These are phyloP conservation scores for Procavia capensis DNA, from an alignment of 2,113 vertebrate genomes.

Conservation along the genomic window DNA sequence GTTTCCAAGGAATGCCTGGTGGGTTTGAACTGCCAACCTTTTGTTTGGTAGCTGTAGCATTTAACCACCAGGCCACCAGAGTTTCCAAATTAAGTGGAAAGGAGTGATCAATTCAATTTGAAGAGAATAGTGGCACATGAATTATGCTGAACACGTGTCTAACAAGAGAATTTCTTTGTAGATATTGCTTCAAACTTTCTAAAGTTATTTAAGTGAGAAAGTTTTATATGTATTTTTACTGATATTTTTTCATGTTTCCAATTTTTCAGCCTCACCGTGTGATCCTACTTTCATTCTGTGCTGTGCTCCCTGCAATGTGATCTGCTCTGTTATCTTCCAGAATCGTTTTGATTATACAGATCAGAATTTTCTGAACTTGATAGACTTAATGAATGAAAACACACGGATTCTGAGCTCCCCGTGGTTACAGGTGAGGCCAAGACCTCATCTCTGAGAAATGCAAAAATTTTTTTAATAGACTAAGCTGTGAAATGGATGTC, in stretches of 20 bases:
- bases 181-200: neutral
- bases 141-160: neutral
- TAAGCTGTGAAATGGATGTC: neutral
- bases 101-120: neutral
- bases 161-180: neutral
- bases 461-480: neutral
- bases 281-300: slow-evolving; percentile 19
- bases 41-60: too few relatives aligned
- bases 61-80: too few relatives aligned
- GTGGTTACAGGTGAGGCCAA: slow-evolving; percentile 69
- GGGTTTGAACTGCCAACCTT: too few relatives aligned
- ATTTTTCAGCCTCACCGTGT: neutral
- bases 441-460: neutral
- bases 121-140: neutral
- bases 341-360: slow-evolving; percentile 73
- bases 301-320: slow-evolving; percentile 66
- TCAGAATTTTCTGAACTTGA: slow-evolving; percentile 46
- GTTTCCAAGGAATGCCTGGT: too few relatives aligned
- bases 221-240: neutral
- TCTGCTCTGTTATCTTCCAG: slow-evolving; percentile 76
- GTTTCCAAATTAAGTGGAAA: too few relatives aligned
- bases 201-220: neutral
- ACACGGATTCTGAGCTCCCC: slow-evolving; percentile 27
- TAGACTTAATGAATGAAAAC: slow-evolving; percentile 55
- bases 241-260: neutral